Conservation (phyloP, 2,113 vertebrate genomes). For the Alosa alosa region DNA sequence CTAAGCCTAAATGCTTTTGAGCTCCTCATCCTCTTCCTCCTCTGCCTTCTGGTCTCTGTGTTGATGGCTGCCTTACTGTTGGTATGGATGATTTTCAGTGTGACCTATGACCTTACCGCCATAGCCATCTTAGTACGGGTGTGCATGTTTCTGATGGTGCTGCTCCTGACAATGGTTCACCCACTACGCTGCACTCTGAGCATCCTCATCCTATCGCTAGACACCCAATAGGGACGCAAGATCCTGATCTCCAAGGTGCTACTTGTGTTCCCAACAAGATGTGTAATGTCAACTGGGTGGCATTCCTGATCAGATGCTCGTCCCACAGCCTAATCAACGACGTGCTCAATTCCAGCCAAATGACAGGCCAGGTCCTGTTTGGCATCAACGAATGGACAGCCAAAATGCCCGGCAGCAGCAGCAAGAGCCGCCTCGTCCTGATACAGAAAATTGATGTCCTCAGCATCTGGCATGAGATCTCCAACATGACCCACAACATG, state of each 20-base stretch:
- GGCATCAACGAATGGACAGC: slow-evolving; percentile 9
- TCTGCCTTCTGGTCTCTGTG: slow-evolving; percentile 55
- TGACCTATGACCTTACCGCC: slow-evolving; percentile 56
- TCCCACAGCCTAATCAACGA: slow-evolving; percentile 67
- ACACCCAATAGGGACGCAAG: slow-evolving; percentile 72
- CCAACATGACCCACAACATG: neutral
- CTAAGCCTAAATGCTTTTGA: slow-evolving; percentile 60
- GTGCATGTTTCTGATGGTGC: slow-evolving; percentile 61
- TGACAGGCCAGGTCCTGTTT: slow-evolving; percentile 45
- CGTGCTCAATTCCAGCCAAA: slow-evolving; percentile 67
- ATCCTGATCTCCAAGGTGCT: slow-evolving; percentile 70
- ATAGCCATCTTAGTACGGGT: neutral
- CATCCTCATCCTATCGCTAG: slow-evolving; percentile 67
- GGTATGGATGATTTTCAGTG: slow-evolving; percentile 67
- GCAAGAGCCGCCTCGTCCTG: neutral
- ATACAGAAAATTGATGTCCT: neutral
- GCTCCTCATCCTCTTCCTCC: slow-evolving; percentile 63
- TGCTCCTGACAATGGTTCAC: slow-evolving; percentile 66
- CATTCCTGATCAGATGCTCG: slow-evolving; percentile 70
- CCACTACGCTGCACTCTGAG: slow-evolving; percentile 75
- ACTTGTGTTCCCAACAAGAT: slow-evolving; percentile 69
- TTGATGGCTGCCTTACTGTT: slow-evolving; percentile 56
- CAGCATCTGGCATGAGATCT: neutral
- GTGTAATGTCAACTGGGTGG: slow-evolving; percentile 60
- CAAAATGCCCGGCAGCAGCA: neutral